These are phyloP conservation scores for Ranitomeya imitator DNA, from an alignment of 2,113 vertebrate genomes.

Conservation along the genomic window DNA sequence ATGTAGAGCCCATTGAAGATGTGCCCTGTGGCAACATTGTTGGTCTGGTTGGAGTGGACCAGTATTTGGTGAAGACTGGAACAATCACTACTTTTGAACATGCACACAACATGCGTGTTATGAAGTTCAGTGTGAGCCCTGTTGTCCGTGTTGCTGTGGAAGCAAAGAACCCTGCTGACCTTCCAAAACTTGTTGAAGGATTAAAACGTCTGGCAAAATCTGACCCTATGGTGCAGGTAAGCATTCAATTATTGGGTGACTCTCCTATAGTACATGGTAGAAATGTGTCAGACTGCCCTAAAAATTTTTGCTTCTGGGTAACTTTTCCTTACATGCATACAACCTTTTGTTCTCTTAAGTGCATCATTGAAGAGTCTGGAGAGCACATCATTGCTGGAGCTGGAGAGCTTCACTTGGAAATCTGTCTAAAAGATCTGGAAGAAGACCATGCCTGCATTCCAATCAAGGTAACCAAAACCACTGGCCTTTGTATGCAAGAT, in stretches of 20 bases:
- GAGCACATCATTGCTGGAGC: slow-evolving; percentile 69
- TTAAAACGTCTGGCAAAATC: slow-evolving; percentile 71
- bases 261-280: neutral
- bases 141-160: slow-evolving; percentile 70
- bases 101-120: slow-evolving; percentile 70
- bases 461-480: slow-evolving; percentile 61
- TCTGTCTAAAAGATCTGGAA: slow-evolving; percentile 70
- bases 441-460: slow-evolving; percentile 71
- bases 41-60: slow-evolving; percentile 69
- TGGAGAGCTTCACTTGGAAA: slow-evolving; percentile 70
- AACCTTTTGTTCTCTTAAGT: slow-evolving; percentile 33
- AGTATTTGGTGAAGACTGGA: slow-evolving; percentile 69
- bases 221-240: slow-evolving; percentile 72
- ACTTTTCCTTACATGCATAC: too few species aligned
- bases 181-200: slow-evolving; percentile 72
- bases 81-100: slow-evolving; percentile 69
- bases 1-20: slow-evolving; percentile 72
- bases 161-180: slow-evolving; percentile 70
- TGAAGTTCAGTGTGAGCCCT: slow-evolving; percentile 72
- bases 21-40: slow-evolving; percentile 72
- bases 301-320: too few species aligned
- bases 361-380: slow-evolving; percentile 64
- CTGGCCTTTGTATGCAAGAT: too few species aligned
- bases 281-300: too few species aligned
- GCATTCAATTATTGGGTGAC: neutral